A percentile compares a stretch with the other conserved stretches of the same genome.
phyloP scores from a whole-genome alignment of 2,888 invertebrate genomes.

The Eupithecia dodoneata region DNA sequence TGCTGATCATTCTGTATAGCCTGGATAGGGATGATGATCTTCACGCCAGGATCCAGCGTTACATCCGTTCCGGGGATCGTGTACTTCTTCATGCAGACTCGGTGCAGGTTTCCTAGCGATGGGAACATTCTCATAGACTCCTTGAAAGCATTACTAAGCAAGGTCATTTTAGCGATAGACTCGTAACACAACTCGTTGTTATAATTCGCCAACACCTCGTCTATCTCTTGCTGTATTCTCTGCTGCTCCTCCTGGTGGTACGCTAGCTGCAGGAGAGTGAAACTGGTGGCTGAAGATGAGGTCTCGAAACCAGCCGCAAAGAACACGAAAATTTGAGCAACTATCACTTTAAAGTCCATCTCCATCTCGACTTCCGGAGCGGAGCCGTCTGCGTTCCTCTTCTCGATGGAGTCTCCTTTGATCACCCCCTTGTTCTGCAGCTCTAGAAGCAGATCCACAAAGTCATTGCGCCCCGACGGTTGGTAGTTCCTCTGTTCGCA shows the following conservation, averaged over 20 bases:
- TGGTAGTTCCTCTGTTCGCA: constrained; percentile 60
- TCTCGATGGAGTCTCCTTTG: constrained; percentile 63
- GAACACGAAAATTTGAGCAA: constrained; percentile 67
- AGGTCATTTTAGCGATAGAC: constrained; percentile 61
- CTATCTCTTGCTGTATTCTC: constrained; percentile 67
- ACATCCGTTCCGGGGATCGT: constrained; percentile 58
- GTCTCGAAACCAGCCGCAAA: constrained; percentile 79
- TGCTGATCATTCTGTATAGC: constrained; percentile 66
- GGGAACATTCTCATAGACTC: constrained; percentile 67
- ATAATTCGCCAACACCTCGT: constrained; percentile 58
- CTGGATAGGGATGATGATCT: constrained; percentile 63
- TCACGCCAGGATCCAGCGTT: constrained; percentile 65
- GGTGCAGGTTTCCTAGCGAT: constrained; percentile 58
- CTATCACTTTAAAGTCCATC: constrained; percentile 55
- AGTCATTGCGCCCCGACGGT: constrained; percentile 62
- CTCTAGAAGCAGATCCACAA: constrained; percentile 63
- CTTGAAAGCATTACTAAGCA: constrained; percentile 61
- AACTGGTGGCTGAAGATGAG: constrained; percentile 72
- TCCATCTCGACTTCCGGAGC: constrained; percentile 57
- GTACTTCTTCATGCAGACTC: constrained; percentile 57
- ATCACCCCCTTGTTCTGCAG: constrained; percentile 61
- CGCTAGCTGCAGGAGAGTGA: constrained; percentile 67
- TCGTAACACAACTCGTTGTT: constrained; percentile 66
- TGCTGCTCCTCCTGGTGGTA: constrained; percentile 66
- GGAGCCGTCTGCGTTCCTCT: constrained; percentile 55